phyloP scores from a whole-genome alignment of 2,888 invertebrate species.

The Ophonus ardosiacus region DNA sequence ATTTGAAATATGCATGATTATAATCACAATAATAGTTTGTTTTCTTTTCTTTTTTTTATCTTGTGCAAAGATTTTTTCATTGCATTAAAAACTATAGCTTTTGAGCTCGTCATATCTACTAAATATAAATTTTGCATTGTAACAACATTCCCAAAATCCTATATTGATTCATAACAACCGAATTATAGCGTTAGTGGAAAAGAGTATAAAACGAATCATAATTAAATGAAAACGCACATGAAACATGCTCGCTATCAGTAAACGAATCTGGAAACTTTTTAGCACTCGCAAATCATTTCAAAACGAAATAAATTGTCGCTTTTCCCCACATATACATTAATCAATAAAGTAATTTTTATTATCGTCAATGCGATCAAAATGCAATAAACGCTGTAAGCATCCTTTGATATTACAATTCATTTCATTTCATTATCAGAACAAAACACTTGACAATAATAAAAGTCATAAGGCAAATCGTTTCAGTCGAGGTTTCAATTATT shows the following conservation, averaged over 20 bases:
- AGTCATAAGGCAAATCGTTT: not conserved
- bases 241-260: conserved; percentile 26
- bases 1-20: too few species aligned
- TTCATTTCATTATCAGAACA: not conserved
- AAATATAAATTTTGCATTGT: conserved; percentile 4
- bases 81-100: not conserved
- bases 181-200: conserved; percentile 31
- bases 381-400: conserved; percentile 7
- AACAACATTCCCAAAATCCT: conserved; percentile 23
- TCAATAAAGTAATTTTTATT: conserved; percentile 37
- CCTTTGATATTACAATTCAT: not conserved
- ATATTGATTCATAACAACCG: conserved; percentile 23
- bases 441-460: not conserved
- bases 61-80: not conserved
- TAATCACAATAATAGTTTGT: too few species aligned
- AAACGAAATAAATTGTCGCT: conserved; percentile 35
- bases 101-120: not conserved
- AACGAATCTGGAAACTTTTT: conserved; percentile 35
- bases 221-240: conserved; percentile 34
- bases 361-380: conserved; percentile 16
- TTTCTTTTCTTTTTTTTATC: too few species aligned
- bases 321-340: conserved; percentile 6
- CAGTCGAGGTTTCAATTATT: not conserved
- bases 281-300: conserved; percentile 12
- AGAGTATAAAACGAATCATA: conserved; percentile 32